Conservation (phyloP, 2,888 invertebrate genomes). For the Ichneumoninae sp. region DNA sequence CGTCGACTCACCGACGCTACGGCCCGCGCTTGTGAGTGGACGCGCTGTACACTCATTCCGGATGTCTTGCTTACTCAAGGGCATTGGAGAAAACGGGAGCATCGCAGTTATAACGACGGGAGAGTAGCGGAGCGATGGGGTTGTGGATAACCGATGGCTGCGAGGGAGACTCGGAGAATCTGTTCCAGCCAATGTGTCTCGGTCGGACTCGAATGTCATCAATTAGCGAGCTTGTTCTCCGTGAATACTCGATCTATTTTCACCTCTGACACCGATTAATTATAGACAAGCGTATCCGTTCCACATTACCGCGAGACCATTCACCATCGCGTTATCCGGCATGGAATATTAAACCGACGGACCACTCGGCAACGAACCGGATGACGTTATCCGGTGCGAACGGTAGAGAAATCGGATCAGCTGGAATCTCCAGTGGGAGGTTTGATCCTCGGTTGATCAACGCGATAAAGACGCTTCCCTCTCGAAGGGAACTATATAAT, state of each 20-base stretch:
- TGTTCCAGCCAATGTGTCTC: not conserved
- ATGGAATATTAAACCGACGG: not conserved
- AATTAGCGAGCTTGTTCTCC: conserved; percentile 4
- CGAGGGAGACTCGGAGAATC: conserved; percentile 21
- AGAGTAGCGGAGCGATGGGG: conserved; percentile 14
- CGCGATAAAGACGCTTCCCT: not conserved
- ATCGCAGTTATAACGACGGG: conserved; percentile 5
- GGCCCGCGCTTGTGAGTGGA: not conserved
- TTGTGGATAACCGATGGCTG: not conserved
- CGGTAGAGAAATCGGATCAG: not conserved
- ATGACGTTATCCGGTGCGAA: not conserved
- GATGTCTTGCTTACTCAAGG: conserved; percentile 44
- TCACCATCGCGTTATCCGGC: not conserved
- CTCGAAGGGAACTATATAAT: not conserved
- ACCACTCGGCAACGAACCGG: not conserved
- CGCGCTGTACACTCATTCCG: conserved; percentile 6
- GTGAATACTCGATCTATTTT: conserved; percentile 6
- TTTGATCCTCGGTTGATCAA: not conserved
- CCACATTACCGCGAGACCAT: not conserved
- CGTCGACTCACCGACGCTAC: conserved; percentile 52
- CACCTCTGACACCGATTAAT: conserved; percentile 13
- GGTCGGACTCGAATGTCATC: conserved; percentile 7
- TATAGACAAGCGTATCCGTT: not conserved
- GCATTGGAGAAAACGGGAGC: conserved; percentile 45
- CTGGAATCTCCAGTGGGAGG: not conserved